Percentiles rank a stretch among this genome's conserved stretches.
Conservation (phyloP, 2,888 invertebrate species). For the Oxycera nigricornis region DNA sequence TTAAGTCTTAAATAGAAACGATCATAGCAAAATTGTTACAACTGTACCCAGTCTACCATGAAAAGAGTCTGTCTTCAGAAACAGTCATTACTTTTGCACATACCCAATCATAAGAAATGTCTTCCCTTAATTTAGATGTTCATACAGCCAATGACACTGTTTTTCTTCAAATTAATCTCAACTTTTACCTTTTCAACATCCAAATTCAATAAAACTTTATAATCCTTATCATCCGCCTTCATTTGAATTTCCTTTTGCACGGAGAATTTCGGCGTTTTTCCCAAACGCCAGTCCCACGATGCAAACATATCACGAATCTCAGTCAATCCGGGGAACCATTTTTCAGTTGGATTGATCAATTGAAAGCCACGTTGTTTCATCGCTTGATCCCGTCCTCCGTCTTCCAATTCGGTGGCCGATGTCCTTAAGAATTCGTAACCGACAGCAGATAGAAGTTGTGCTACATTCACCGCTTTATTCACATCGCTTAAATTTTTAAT, state of each 20-base stretch:
- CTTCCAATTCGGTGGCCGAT: conserved; percentile 70
- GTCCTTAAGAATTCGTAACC: conserved; percentile 86
- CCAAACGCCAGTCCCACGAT: conserved; percentile 89
- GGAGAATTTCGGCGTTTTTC: conserved; percentile 84
- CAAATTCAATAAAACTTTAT: conserved; percentile 68
- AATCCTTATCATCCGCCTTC: conserved; percentile 63
- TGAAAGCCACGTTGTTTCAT: conserved; percentile 84
- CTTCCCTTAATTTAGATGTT: too few species aligned
- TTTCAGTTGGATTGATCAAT: conserved; percentile 83
- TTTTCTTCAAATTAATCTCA: background rate
- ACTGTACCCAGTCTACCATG: too few species aligned
- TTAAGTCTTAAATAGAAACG: too few species aligned
- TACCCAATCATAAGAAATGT: too few species aligned
- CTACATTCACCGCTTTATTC: conserved; percentile 73
- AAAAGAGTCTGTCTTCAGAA: too few species aligned
- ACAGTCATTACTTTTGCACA: too few species aligned
- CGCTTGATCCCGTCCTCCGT: conserved; percentile 75
- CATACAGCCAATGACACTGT: background rate
- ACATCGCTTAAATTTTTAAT: conserved; percentile 84
- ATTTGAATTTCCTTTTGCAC: conserved; percentile 63
- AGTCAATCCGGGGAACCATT: conserved; percentile 85
- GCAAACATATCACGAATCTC: conserved; percentile 72
- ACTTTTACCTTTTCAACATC: conserved; percentile 60
- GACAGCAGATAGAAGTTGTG: conserved; percentile 77
- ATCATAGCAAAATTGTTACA: too few species aligned